A percentile compares a stretch with the other conserved stretches of the same genome.
These are phyloP conservation scores for Nesogale talazaci DNA, from an alignment of 2,113 vertebrate species.

Conservation along the genomic window DNA sequence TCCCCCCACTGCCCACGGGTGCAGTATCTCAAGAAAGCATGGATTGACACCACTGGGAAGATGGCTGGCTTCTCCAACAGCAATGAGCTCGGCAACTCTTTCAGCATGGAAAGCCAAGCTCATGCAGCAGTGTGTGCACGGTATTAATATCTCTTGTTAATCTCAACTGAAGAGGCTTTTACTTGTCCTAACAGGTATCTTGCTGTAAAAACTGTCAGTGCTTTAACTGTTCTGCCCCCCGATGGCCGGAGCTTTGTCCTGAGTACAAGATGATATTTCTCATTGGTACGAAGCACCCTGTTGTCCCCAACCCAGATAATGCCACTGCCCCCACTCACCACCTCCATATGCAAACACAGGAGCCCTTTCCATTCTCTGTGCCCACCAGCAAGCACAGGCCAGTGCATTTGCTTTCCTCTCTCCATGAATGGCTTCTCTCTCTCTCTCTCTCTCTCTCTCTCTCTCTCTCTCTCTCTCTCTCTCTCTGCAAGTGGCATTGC, in stretches of 20 bases:
- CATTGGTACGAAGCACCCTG: slow-evolving; percentile 69
- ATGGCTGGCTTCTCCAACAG: slow-evolving; percentile 79
- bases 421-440: background rate
- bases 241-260: slow-evolving; percentile 80
- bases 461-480: slow-evolving; percentile 43
- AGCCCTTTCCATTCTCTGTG: slow-evolving; percentile 29
- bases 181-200: slow-evolving; percentile 86
- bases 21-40: slow-evolving; percentile 80
- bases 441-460: slow-evolving; percentile 57
- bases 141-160: slow-evolving; percentile 80
- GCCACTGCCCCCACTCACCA: background rate
- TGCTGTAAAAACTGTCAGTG: slow-evolving; percentile 86
- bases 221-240: slow-evolving; percentile 84
- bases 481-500: slow-evolving; percentile 29
- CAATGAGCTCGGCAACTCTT: slow-evolving; percentile 80
- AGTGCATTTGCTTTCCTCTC: background rate
- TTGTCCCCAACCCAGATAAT: slow-evolving; percentile 53
- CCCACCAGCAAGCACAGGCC: slow-evolving; percentile 35
- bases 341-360: slow-evolving; percentile 45
- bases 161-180: slow-evolving; percentile 82
- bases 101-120: slow-evolving; percentile 82
- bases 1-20: slow-evolving; percentile 69
- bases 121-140: slow-evolving; percentile 86
- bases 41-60: slow-evolving; percentile 68
- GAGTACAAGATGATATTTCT: slow-evolving; percentile 74